Evolutionary conservation across 2,797 vertebrate genomes (phyloP).

Genomic region (Smutsia temminckii): DNA sequence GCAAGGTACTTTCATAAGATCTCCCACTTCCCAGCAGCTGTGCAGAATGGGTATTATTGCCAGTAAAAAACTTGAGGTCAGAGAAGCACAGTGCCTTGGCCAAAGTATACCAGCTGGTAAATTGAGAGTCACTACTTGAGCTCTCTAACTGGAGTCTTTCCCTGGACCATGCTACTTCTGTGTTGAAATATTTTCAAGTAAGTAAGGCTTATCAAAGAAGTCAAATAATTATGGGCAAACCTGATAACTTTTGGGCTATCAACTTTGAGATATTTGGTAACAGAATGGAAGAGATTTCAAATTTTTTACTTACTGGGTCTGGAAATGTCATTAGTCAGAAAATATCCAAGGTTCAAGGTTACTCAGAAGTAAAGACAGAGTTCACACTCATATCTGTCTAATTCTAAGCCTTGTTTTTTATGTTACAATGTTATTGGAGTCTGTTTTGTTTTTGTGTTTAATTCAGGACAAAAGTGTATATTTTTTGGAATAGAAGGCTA

Average conservation of each 20-base stretch:
- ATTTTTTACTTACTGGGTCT: constrained; percentile 27
- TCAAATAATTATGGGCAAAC: not conserved
- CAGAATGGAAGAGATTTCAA: not conserved
- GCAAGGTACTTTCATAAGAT: not conserved
- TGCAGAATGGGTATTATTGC: not conserved
- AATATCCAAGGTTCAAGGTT: not conserved
- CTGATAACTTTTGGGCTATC: not conserved
- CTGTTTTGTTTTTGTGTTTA: not conserved
- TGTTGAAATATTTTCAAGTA: not conserved
- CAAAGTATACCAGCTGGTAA: not conserved
- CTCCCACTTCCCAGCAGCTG: not conserved
- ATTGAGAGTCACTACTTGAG: not conserved
- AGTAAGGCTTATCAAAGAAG: constrained; percentile 18
- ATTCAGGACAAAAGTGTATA: not conserved
- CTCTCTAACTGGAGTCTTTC: not conserved
- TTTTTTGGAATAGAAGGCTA: not conserved
- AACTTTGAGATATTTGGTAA: constrained; percentile 3
- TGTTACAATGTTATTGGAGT: not conserved
- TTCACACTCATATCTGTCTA: not conserved
- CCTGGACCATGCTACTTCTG: not conserved
- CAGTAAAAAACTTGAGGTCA: not conserved
- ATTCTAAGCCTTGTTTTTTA: not conserved
- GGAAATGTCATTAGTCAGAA: constrained; percentile 6
- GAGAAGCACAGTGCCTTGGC: not conserved
- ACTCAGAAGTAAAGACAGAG: not conserved